phyloP scores from a whole-genome alignment of 2,888 invertebrate species.

The Sarcophaga variegata region DNA sequence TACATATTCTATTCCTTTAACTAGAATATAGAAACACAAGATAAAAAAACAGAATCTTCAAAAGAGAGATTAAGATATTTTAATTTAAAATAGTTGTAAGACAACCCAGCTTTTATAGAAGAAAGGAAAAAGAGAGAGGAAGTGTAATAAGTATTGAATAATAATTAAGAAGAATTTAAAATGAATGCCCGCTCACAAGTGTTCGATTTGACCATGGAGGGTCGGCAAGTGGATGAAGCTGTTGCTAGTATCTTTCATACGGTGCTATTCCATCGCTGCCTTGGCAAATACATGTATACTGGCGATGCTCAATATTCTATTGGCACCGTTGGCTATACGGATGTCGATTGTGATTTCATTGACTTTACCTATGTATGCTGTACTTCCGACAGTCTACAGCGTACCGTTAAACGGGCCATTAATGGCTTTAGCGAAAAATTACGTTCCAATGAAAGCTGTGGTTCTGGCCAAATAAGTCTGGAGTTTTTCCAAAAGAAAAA shows the following conservation, averaged over 20 bases:
- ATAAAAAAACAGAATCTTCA: background rate
- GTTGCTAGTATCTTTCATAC: conserved; percentile 96
- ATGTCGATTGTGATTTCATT: conserved; percentile 98
- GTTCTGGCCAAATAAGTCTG: conserved; percentile 93
- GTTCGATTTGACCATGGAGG: conserved; percentile 93
- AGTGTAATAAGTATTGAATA: background rate
- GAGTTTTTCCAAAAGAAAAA: conserved; percentile 97
- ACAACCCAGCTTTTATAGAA: too few relatives aligned
- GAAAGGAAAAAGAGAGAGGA: background rate
- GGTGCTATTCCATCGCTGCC: conserved; percentile 93
- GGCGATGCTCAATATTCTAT: conserved; percentile 97
- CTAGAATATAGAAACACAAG: conserved; percentile 1
- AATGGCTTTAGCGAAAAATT: conserved; percentile 90
- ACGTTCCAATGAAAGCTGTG: conserved; percentile 87
- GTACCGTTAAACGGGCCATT: conserved; percentile 88
- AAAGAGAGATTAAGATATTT: background rate
- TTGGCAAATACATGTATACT: conserved; percentile 96
- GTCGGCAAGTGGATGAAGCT: conserved; percentile 95
- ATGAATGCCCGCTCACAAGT: conserved; percentile 92
- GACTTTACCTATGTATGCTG: conserved; percentile 99
- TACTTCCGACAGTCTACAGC: conserved; percentile 90
- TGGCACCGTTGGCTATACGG: conserved; percentile 96
- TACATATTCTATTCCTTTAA: conserved; percentile 26
- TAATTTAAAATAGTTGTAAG: background rate
- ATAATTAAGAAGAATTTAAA: conserved; percentile 50